Percentiles rank a stretch among this genome's conserved stretches.
These are phyloP conservation scores for Danaus chrysippus DNA, from an alignment of 2,888 invertebrate species.

Conservation along the genomic window DNA sequence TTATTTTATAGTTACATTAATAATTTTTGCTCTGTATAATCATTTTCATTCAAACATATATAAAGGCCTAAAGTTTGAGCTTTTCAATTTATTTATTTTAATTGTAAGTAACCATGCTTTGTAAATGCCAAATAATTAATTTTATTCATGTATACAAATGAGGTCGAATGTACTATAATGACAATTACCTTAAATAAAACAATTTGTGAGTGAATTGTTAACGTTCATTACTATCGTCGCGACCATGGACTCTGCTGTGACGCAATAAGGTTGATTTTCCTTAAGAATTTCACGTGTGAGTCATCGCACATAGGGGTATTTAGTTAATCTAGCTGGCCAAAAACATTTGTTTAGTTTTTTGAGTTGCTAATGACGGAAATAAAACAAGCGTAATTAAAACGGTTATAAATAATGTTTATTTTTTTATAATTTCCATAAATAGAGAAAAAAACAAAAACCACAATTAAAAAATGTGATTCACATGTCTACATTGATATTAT, in stretches of 20 bases:
- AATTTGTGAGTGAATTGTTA: constrained; percentile 19
- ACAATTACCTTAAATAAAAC: constrained; percentile 29
- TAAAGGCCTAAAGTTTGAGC: constrained; percentile 27
- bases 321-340: too few species aligned
- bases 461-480: too few species aligned
- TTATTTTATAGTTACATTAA: background rate
- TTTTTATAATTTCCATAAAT: too few species aligned
- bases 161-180: constrained; percentile 26
- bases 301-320: constrained; percentile 46
- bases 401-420: too few species aligned
- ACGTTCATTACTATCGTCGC: constrained; percentile 13
- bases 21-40: background rate
- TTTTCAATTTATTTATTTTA: constrained; percentile 15
- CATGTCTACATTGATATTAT: too few species aligned
- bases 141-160: constrained; percentile 27
- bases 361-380: too few species aligned
- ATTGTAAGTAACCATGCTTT: constrained; percentile 17
- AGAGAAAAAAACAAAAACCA: too few species aligned
- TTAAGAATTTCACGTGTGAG: constrained; percentile 45
- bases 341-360: too few species aligned
- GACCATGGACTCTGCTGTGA: constrained; percentile 41
- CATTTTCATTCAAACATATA: constrained; percentile 20
- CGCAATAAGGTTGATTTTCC: constrained; percentile 29
- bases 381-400: too few species aligned
- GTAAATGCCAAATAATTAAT: constrained; percentile 40